Percentiles rank a stretch among this genome's conserved stretches.
phyloP scores from a whole-genome alignment of 2,797 vertebrate species.

The Anableps anableps region DNA sequence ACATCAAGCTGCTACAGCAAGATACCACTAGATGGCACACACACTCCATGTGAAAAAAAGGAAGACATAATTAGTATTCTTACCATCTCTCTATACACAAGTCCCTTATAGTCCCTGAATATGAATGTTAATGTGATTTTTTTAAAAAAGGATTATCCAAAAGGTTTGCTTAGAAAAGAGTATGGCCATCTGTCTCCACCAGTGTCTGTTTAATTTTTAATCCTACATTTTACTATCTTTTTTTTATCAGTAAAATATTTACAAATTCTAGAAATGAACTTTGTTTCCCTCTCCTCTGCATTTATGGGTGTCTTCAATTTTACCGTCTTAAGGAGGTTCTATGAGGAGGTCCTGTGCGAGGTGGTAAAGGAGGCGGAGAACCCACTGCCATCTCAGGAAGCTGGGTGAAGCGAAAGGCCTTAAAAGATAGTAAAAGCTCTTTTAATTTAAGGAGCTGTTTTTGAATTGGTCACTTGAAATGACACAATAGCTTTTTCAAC shows the following conservation, averaged over 20 bases:
- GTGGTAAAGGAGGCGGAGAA: constrained; percentile 94
- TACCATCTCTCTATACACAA: constrained; percentile 61
- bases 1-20: constrained; percentile 26
- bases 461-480: neutral
- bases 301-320: constrained; percentile 33
- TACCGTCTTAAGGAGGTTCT: constrained; percentile 93
- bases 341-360: constrained; percentile 90
- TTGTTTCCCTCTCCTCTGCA: neutral
- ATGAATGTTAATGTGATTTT: constrained; percentile 54
- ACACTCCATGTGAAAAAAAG: constrained; percentile 25
- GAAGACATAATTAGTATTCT: constrained; percentile 66
- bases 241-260: neutral
- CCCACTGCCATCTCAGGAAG: constrained; percentile 97
- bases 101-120: constrained; percentile 49
- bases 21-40: constrained; percentile 64
- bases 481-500: constrained; percentile 52
- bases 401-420: constrained; percentile 98
- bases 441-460: constrained; percentile 26
- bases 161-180: constrained; percentile 27
- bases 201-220: neutral
- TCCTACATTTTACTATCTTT: neutral
- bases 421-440: constrained; percentile 49
- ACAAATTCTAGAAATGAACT: neutral
- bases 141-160: constrained; percentile 41
- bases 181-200: constrained; percentile 7